Evolutionary conservation across 1,140 invertebrate species (phyloP).

Genomic region (Archegozetes longisetosus): DNA sequence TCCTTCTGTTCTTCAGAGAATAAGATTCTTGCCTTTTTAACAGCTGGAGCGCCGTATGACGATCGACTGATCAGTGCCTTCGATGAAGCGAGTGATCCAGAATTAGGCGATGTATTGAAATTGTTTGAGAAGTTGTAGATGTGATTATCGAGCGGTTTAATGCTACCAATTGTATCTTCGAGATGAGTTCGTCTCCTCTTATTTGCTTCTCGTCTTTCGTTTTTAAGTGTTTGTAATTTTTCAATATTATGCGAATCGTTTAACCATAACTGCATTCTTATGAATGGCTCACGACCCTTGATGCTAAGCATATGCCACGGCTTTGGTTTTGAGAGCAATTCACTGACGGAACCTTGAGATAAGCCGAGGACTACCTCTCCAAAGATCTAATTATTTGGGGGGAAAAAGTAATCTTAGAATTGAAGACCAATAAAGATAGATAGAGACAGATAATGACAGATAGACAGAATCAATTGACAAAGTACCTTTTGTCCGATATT

Average conservation of each 20-base stretch:
- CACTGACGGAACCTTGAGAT: conserved; percentile 91
- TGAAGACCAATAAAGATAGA: conserved; percentile 2
- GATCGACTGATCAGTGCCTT: neutral
- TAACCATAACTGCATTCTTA: conserved; percentile 93
- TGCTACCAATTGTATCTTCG: neutral
- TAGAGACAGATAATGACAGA: conserved; percentile 9
- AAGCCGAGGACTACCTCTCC: conserved; percentile 88
- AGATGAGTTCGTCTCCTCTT: conserved; percentile 14
- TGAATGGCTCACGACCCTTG: conserved; percentile 93
- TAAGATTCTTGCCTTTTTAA: conserved; percentile 78
- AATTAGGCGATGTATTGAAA: conserved; percentile 8
- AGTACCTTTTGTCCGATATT: conserved; percentile 88
- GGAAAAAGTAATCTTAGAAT: neutral
- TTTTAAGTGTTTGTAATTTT: conserved; percentile 61
- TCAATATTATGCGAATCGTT: conserved; percentile 87
- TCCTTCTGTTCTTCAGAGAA: conserved; percentile 98
- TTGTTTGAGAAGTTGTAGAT: conserved; percentile 56
- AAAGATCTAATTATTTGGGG: conserved; percentile 71
- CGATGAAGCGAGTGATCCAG: neutral
- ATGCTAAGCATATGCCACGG: conserved; percentile 98
- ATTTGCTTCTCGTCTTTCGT: conserved; percentile 54
- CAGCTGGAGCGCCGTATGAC: conserved; percentile 24
- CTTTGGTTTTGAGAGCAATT: conserved; percentile 90
- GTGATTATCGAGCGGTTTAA: conserved; percentile 31
- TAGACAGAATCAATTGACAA: neutral